Conservation (phyloP, 2,888 invertebrate genomes). For the Tinea semifulvella region DNA sequence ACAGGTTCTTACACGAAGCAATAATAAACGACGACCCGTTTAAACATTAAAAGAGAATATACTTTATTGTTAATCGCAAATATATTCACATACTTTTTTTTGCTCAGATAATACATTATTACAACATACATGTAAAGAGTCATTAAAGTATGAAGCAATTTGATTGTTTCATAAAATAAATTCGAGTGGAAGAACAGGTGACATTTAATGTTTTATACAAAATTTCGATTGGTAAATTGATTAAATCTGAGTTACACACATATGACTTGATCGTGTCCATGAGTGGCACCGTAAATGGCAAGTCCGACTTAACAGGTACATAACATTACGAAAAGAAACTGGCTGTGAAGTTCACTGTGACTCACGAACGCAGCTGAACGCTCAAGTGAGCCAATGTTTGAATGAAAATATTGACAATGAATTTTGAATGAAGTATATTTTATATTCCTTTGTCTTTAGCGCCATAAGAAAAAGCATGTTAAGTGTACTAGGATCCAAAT, state of each 20-base stretch:
- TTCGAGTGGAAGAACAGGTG: background rate
- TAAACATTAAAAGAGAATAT: background rate
- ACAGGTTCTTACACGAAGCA: slow-evolving; percentile 7
- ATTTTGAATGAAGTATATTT: too few species aligned
- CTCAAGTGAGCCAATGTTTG: background rate
- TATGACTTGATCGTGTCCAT: background rate
- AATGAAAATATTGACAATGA: too few species aligned
- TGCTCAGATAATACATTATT: background rate
- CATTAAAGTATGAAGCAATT: too few species aligned
- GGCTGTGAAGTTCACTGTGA: slow-evolving; percentile 4
- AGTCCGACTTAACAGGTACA: slow-evolving; percentile 10
- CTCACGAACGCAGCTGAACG: background rate
- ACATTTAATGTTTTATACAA: background rate
- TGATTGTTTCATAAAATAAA: background rate
- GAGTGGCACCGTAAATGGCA: slow-evolving; percentile 7
- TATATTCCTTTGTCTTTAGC: too few species aligned
- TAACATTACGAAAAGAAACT: slow-evolving; percentile 13
- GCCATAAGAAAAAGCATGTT: too few species aligned
- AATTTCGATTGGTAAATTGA: background rate
- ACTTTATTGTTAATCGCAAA: background rate
- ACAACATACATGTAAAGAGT: background rate
- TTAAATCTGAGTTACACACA: background rate
- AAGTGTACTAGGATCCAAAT: too few species aligned
- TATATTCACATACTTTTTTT: background rate
- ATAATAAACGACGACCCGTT: background rate